Conservation (phyloP, 2,113 vertebrate genomes). For the Ornithorhynchus anatinus region DNA sequence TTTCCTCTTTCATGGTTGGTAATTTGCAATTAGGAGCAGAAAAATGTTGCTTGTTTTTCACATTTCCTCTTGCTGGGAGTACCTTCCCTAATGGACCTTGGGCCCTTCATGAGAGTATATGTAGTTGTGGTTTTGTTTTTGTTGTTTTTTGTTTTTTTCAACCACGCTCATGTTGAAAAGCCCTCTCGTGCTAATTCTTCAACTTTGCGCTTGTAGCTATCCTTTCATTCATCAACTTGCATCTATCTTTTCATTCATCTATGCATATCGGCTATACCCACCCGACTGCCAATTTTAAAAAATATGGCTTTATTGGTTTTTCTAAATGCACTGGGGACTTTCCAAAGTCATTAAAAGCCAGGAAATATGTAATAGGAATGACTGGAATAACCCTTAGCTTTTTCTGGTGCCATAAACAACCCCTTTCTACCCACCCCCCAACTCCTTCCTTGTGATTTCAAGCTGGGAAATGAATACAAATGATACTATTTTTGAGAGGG, state of each 20-base stretch:
- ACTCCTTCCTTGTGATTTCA: background rate
- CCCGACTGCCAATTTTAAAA: conserved; percentile 23
- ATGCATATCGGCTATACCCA: no score
- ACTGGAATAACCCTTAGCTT: conserved; percentile 50
- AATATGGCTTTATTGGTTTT: conserved; percentile 30
- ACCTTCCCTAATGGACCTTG: no score
- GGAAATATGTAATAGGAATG: conserved; percentile 46
- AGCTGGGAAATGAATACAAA: background rate
- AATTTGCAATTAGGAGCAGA: background rate
- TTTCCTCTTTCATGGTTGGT: background rate
- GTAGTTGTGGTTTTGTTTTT: no score
- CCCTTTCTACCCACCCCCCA: no score
- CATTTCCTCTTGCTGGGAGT: no score
- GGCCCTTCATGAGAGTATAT: no score
- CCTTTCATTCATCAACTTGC: conserved; percentile 15
- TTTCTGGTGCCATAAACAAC: conserved; percentile 23
- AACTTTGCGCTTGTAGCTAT: background rate
- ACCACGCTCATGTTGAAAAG: background rate
- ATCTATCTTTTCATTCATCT: no score
- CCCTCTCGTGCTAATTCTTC: background rate
- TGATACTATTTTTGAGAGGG: no score
- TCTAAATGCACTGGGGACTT: conserved; percentile 44
- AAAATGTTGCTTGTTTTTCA: background rate
- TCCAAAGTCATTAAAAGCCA: conserved; percentile 44
- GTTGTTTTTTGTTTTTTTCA: no score